Conservation (phyloP, 2,113 vertebrate genomes). For the Daphoenositta chrysoptera region DNA sequence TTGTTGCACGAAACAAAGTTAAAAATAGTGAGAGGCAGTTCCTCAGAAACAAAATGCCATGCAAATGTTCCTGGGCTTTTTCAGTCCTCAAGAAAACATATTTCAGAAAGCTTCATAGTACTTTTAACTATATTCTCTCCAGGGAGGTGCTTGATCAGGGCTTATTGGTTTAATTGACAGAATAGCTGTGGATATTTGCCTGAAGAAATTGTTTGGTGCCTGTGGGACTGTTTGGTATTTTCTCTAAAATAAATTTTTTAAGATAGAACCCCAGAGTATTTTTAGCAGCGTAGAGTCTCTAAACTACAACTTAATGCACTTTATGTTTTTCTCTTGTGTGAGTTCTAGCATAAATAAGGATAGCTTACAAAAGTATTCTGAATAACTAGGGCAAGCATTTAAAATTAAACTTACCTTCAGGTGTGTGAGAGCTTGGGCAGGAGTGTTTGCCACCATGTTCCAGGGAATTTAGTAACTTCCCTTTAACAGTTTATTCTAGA, state of each 20-base stretch:
- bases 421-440: not conserved
- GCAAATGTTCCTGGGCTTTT: not conserved
- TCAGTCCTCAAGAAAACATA: not conserved
- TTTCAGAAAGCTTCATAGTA: not conserved
- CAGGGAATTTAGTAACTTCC: not conserved
- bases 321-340: not conserved
- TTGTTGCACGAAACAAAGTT: not conserved
- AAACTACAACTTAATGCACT: not conserved
- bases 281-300: not conserved
- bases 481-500: not conserved
- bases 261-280: not conserved
- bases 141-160: not conserved
- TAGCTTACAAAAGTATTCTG: not conserved
- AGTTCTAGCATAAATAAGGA: not conserved
- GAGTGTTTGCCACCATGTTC: not conserved
- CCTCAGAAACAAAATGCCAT: not conserved
- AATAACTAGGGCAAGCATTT: not conserved
- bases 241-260: not conserved
- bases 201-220: not conserved
- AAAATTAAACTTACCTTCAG: not conserved
- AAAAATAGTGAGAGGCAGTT: not conserved
- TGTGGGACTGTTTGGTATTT: not conserved
- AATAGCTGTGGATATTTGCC: not conserved
- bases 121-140: not conserved
- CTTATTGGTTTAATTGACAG: not conserved